Evolutionary conservation across 2,113 vertebrate genomes (phyloP).

Genomic region (Polypterus senegalus): DNA sequence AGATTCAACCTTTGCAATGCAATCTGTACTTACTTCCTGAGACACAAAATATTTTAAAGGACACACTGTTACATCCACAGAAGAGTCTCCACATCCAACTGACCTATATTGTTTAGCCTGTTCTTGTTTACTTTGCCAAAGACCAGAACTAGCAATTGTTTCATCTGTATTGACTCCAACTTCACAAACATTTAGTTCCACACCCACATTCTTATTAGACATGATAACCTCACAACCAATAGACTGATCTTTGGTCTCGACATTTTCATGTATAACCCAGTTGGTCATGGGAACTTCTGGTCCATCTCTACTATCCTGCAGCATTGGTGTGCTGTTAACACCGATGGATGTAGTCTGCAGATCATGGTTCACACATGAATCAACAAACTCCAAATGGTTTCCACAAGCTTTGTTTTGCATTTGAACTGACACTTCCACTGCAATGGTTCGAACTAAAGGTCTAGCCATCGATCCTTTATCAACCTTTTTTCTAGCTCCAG

Average conservation of each 20-base stretch:
- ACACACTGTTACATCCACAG: slow-evolving; percentile 49
- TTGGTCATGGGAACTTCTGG: slow-evolving; percentile 61
- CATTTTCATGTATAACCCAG: slow-evolving; percentile 64
- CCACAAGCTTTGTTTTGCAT: slow-evolving; percentile 67
- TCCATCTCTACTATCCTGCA: slow-evolving; percentile 34
- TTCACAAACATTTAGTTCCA: slow-evolving; percentile 46
- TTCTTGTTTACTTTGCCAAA: slow-evolving; percentile 18
- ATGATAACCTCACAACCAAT: slow-evolving; percentile 38
- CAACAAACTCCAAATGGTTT: slow-evolving; percentile 39
- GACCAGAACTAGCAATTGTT: slow-evolving; percentile 6
- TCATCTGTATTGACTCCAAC: slow-evolving; percentile 66
- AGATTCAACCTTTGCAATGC: slow-evolving; percentile 39
- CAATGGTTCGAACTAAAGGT: slow-evolving; percentile 54
- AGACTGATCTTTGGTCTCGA: slow-evolving; percentile 49
- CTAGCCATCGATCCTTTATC: slow-evolving; percentile 69
- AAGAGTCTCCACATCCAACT: slow-evolving; percentile 72
- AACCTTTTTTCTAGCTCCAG: slow-evolving; percentile 68
- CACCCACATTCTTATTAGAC: slow-evolving; percentile 43
- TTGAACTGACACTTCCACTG: slow-evolving; percentile 59
- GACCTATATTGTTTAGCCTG: slow-evolving; percentile 42
- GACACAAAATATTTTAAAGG: slow-evolving; percentile 41
- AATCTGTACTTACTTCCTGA: slow-evolving; percentile 46
- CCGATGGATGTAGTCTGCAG: slow-evolving; percentile 39
- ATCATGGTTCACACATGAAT: slow-evolving; percentile 41
- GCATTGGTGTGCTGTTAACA: slow-evolving; percentile 49